Evolutionary conservation across 2,797 vertebrate genomes (phyloP).

Genomic region (Geotria australis): DNA sequence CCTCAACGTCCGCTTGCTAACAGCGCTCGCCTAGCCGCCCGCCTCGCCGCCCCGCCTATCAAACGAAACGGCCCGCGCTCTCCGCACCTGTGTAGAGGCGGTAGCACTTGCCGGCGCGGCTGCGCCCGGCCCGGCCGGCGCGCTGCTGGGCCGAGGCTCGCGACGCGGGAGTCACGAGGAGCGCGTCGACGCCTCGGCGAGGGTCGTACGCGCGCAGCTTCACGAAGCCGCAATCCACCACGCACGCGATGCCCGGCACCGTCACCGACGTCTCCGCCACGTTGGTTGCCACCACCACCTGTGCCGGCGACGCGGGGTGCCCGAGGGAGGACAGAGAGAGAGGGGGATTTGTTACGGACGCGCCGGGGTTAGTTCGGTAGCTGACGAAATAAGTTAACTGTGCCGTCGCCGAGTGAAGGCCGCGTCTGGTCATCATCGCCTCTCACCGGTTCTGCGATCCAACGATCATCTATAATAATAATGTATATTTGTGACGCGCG

Average conservation of each 20-base stretch:
- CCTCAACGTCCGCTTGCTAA: no score
- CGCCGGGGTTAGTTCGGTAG: no score
- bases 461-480: no score
- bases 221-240: slow-evolving; percentile 86
- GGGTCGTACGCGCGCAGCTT: slow-evolving; percentile 87
- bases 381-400: no score
- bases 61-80: no score
- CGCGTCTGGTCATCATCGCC: no score
- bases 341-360: background rate
- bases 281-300: slow-evolving; percentile 90
- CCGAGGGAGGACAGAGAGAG: background rate
- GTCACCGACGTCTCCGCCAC: slow-evolving; percentile 92
- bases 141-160: slow-evolving; percentile 83
- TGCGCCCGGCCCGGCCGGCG: slow-evolving; percentile 56
- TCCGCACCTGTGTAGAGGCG: slow-evolving; percentile 57
- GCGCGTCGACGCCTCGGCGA: slow-evolving; percentile 52
- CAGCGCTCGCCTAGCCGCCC: no score
- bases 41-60: no score
- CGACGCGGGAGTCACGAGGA: slow-evolving; percentile 73
- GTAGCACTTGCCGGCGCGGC: slow-evolving; percentile 67
- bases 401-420: no score
- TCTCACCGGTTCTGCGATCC: no score
- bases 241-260: slow-evolving; percentile 49
- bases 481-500: no score
- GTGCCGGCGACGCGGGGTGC: background rate